phyloP scores from a whole-genome alignment of 2,888 invertebrate genomes.

The Tetrapedia diversipes region DNA sequence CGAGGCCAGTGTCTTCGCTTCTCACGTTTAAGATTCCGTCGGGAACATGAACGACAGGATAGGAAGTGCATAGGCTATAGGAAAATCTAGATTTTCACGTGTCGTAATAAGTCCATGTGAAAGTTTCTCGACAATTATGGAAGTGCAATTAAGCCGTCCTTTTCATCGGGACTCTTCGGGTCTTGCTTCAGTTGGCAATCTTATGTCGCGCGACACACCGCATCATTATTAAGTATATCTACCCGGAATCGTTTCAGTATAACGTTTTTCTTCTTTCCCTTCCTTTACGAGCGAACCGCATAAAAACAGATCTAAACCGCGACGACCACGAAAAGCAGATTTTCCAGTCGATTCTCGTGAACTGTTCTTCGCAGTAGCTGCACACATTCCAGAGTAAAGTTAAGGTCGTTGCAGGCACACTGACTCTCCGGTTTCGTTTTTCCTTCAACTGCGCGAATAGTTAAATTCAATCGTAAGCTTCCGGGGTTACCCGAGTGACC shows the following conservation, averaged over 20 bases:
- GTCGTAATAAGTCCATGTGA: neutral
- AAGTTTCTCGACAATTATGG: slow-evolving; percentile 43
- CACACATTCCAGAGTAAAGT: slow-evolving; percentile 44
- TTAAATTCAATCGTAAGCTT: slow-evolving; percentile 3
- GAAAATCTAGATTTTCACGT: slow-evolving; percentile 24
- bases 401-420: slow-evolving; percentile 60
- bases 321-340: slow-evolving; percentile 21
- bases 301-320: slow-evolving; percentile 16
- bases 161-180: neutral
- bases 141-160: slow-evolving; percentile 18
- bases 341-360: slow-evolving; percentile 36
- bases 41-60: neutral
- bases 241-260: slow-evolving; percentile 10
- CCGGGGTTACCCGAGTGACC: neutral
- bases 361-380: slow-evolving; percentile 48
- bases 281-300: neutral
- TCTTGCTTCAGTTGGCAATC: slow-evolving; percentile 22
- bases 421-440: neutral
- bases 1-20: neutral
- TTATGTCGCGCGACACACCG: slow-evolving; percentile 38
- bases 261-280: slow-evolving; percentile 7
- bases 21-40: neutral
- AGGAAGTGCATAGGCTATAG: slow-evolving; percentile 16
- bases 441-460: neutral
- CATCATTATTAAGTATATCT: slow-evolving; percentile 32